Evolutionary conservation across 2,113 vertebrate genomes (phyloP), one percentile per base, ranked within the genome.

Genomic region (Hyla sarda): DNA sequence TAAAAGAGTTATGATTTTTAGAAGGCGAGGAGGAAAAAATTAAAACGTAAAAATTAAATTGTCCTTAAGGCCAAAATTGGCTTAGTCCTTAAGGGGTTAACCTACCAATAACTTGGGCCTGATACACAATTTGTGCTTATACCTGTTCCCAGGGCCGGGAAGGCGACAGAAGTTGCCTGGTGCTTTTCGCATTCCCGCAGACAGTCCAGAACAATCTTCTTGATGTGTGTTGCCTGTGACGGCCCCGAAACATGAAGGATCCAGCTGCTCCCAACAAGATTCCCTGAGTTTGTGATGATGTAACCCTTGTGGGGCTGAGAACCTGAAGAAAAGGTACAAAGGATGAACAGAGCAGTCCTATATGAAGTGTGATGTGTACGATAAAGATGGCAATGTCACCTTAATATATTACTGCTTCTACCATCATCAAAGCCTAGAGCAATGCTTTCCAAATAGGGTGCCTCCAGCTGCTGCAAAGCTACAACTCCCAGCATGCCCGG

Each of bases 111-210:
- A n/a, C n/a, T n/a, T n/a, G n/a, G n/a, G n/a, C n/a, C n/a, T n/a
- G n/a, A n/a, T n/a, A n/a, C n/a, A n/a, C n/a, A n/a, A n/a, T n/a
- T n/a, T n/a, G n/a, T n/a, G n/a, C n/a, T 60, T 93, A 80, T 88
- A 98, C 97, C 97, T 96, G 97, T 98, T 89, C 96, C 97, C 87
- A 98, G 94, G 82, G 97, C 97, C 34, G 97, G 97, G 71, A 99
- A 95, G 6, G 97, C 93, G 2, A 98, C 89, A 6, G 96, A 96
- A 0, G 88, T 90, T 69, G 94, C 90, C 30, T 75, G 93, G 67
- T 14, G 86, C 17, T 82, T 87, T 78, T 95, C 92, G 90, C 95
- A 96, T 86, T 93, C 91, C 7, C 90, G 72, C n/a, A 99, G 94
- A 6, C 95, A 89, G 87, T 72, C 77, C 86, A 87, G 93, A 89